Evolutionary conservation across 2,888 invertebrate species (phyloP), one percentile per base, ranked within the genome.

Genomic region (Spilarctia lutea): DNA sequence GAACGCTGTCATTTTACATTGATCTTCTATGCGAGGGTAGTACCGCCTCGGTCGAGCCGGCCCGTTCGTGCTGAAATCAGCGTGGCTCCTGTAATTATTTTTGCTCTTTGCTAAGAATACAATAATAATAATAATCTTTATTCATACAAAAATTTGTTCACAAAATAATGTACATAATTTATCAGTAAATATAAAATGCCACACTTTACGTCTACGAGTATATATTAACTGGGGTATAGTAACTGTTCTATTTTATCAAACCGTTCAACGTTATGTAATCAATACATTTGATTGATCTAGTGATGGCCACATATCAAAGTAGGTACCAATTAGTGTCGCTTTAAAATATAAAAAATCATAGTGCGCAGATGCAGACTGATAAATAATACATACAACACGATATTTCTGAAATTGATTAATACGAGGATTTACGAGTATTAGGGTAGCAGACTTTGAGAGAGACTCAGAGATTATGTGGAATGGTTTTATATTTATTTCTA

Each of bases 291-390:
- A 39, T 18, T 35, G 39, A 39, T 16, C 45, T 63, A 60, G 48
- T 65, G 48, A 65, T 65, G 81, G 75, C 71, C 73, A 72, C 82
- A 85, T 78, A 83, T 82, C 83, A 83, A 76, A 78, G 82, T 77
- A 75, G 65, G 71, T 79, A 79, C 83, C 84, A 84, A 85, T 84
- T 84, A 84, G 83, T 85, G 85, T 83, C 84, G 60, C 77, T 74
- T 67, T 68, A 27, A 69, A 76, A 80, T 76, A 81, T 75, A 81
- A 84, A 81, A 81, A 82, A 79, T 39, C 69, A 74, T 74, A 70
- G 76, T 74, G 68, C 56, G 33, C 65, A 77, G 60, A 84, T 83
- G 81, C 76, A 75, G 72, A 3, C 78, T 79, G 69, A 79, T 85
- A 85, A 77, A 85, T 85, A 82, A 85, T 83, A 77, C 73, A 85